Percentiles rank a stretch among this genome's conserved stretches.
phyloP scores from a whole-genome alignment of 2,113 vertebrate species.

The Chionomys nivalis region DNA sequence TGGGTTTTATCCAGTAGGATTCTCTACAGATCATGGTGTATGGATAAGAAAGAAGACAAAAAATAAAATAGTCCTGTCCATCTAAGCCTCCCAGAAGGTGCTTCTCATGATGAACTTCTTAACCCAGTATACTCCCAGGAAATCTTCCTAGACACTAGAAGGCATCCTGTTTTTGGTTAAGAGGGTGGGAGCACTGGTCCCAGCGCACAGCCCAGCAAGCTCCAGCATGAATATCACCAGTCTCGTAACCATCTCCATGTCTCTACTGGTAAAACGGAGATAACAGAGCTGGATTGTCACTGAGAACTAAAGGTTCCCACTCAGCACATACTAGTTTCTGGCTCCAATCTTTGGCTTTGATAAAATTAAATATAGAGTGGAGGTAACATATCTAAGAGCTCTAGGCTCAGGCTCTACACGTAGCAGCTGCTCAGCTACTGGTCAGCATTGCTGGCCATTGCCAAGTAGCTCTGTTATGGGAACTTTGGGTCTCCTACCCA shows the following conservation, averaged over 20 bases:
- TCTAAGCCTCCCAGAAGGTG: background rate
- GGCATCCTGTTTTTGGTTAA: background rate
- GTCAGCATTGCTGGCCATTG: accelerated
- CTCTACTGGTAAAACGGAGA: background rate
- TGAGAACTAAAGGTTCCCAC: no score
- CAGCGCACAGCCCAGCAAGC: background rate
- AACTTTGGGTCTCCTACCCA: background rate
- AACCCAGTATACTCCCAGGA: accelerated
- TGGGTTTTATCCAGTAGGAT: background rate
- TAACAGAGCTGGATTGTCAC: background rate
- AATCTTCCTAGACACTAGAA: background rate
- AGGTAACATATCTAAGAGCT: background rate
- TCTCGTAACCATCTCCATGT: background rate
- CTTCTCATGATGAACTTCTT: background rate
- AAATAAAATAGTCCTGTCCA: background rate
- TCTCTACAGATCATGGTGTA: background rate
- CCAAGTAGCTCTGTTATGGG: background rate
- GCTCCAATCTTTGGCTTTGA: background rate
- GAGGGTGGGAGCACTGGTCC: background rate
- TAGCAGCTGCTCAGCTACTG: background rate
- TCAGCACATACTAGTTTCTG: background rate
- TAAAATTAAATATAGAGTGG: background rate
- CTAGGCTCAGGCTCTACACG: background rate
- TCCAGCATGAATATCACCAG: background rate
- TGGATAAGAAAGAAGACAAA: background rate